phyloP scores from a whole-genome alignment of 2,888 invertebrate genomes.

The Chalcosyrphus nemorum region DNA sequence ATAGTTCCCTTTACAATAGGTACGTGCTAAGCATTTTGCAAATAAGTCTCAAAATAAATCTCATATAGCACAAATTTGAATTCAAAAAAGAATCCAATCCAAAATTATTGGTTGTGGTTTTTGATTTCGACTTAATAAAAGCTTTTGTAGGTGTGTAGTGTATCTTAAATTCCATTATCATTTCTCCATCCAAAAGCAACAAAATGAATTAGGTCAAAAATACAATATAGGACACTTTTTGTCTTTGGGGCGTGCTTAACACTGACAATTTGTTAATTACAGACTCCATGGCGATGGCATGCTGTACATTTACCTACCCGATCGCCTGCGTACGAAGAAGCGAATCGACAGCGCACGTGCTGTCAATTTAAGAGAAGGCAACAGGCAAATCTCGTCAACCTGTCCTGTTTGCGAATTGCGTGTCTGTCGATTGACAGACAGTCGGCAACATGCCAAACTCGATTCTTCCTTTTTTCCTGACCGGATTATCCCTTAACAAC shows the following conservation, averaged over 20 bases:
- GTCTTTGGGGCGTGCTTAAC: slow-evolving; percentile 47
- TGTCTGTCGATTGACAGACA: slow-evolving; percentile 64
- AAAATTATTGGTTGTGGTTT: no score
- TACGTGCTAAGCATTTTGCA: no score
- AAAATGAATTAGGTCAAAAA: slow-evolving; percentile 40
- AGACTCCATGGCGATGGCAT: slow-evolving; percentile 1
- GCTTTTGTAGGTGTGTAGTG: no score
- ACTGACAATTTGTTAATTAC: slow-evolving; percentile 59
- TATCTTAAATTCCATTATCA: no score
- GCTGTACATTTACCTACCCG: slow-evolving; percentile 41
- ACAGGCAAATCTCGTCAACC: slow-evolving; percentile 68
- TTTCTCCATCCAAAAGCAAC: not conserved
- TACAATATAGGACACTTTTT: slow-evolving; percentile 36
- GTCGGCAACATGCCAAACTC: slow-evolving; percentile 62
- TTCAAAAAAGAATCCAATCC: no score
- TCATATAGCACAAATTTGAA: no score
- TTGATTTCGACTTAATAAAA: no score
- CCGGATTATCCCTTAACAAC: slow-evolving; percentile 49
- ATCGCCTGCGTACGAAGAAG: slow-evolving; percentile 62
- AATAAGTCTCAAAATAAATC: no score
- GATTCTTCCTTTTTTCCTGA: slow-evolving; percentile 10
- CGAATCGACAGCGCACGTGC: slow-evolving; percentile 70
- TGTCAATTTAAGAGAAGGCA: slow-evolving; percentile 61
- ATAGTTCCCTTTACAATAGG: no score
- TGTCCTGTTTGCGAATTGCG: slow-evolving; percentile 64